Conservation (phyloP, 2,888 invertebrate genomes). For the Noctua fimbriata region DNA sequence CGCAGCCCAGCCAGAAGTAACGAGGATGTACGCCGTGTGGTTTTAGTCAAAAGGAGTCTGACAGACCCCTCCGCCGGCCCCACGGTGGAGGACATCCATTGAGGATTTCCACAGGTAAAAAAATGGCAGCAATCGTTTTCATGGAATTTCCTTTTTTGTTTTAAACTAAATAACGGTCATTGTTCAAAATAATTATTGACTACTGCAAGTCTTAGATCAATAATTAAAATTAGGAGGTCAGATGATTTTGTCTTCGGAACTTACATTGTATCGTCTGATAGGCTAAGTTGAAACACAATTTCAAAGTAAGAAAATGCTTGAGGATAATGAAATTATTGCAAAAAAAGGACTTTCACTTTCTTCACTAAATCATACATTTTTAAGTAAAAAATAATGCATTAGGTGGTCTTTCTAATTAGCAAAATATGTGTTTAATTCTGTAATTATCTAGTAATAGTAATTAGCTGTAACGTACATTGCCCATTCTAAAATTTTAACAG, state of each 20-base stretch:
- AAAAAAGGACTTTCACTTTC: neutral
- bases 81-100: too few relatives aligned
- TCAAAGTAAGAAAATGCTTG: neutral
- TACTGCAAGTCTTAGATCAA: too few relatives aligned
- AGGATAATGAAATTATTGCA: neutral
- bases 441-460: constrained; percentile 44
- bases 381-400: neutral
- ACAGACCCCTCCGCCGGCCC: too few relatives aligned
- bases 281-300: neutral
- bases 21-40: too few relatives aligned
- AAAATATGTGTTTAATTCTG: constrained; percentile 14
- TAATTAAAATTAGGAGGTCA: neutral
- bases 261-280: neutral
- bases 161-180: too few relatives aligned
- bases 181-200: too few relatives aligned
- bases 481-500: constrained; percentile 23
- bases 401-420: constrained; percentile 40
- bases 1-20: too few relatives aligned
- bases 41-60: too few relatives aligned
- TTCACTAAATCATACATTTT: neutral
- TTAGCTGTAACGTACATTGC: constrained; percentile 45
- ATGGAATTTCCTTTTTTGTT: too few relatives aligned
- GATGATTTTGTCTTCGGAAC: neutral
- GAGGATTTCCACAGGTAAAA: too few relatives aligned
- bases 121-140: too few relatives aligned